A percentile compares a stretch with the other conserved stretches of the same genome.
These are phyloP conservation scores for Sipha maydis DNA, from an alignment of 2,888 invertebrate genomes.

Conservation along the genomic window DNA sequence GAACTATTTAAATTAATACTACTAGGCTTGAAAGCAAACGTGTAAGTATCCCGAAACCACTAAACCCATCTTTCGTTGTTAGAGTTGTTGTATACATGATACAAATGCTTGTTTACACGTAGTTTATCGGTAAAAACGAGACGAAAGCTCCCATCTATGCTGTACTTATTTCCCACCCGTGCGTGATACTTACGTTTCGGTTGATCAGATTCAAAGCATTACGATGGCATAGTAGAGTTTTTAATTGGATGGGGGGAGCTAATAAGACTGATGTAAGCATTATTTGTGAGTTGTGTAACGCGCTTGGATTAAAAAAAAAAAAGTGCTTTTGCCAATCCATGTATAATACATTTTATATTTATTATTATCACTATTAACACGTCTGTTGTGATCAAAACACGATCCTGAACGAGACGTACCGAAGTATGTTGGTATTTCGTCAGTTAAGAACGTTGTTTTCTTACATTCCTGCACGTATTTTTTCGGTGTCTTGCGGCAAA, in stretches of 20 bases:
- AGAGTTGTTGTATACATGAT: background rate
- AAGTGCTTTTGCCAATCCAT: background rate
- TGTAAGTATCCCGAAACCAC: background rate
- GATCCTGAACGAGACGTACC: background rate
- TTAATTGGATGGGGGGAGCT: background rate
- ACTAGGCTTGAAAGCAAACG: background rate
- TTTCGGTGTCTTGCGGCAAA: background rate
- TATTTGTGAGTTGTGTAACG: background rate
- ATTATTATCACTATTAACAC: background rate
- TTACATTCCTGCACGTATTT: background rate
- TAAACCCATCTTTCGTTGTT: background rate
- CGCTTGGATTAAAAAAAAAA: background rate
- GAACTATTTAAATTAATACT: conserved; percentile 34
- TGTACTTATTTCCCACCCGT: background rate
- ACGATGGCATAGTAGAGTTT: background rate
- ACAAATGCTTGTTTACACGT: too few relatives aligned
- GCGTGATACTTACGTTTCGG: background rate
- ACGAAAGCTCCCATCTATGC: too few relatives aligned
- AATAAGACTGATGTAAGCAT: too few relatives aligned
- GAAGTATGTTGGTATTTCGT: background rate
- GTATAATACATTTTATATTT: background rate
- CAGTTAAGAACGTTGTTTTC: background rate
- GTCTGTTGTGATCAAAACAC: background rate
- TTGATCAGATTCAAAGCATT: background rate
- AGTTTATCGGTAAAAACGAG: too few relatives aligned